These are phyloP conservation scores for Carassius carassius DNA, from an alignment of 2,113 vertebrate species.

Conservation along the genomic window DNA sequence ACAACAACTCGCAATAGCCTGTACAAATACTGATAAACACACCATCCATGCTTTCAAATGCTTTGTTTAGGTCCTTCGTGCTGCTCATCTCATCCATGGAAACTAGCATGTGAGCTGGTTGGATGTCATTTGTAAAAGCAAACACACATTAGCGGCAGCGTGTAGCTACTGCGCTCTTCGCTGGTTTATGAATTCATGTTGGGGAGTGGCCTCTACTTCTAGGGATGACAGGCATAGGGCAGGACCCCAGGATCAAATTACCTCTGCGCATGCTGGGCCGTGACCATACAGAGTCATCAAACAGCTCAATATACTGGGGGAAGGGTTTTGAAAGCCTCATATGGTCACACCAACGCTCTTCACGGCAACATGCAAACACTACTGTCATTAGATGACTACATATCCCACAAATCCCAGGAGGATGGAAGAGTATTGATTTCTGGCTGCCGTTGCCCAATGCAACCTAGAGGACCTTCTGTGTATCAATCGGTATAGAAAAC, in stretches of 20 bases:
- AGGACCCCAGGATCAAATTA: constrained; percentile 50
- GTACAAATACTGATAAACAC: not conserved
- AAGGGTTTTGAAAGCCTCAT: not conserved
- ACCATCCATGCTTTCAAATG: not conserved
- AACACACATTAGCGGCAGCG: not conserved
- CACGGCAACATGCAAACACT: not conserved
- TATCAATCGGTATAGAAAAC: constrained; percentile 9
- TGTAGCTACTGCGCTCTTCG: not conserved
- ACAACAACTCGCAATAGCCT: not conserved
- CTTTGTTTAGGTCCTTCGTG: not conserved
- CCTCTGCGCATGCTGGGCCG: constrained; percentile 13
- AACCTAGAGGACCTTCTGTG: not conserved
- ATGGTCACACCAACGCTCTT: not conserved
- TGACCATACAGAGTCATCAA: constrained; percentile 13
- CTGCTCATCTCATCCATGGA: too few relatives aligned
- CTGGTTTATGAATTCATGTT: constrained; percentile 1
- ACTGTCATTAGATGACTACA: constrained; percentile 2
- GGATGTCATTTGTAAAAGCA: not conserved
- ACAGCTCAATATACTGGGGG: constrained; percentile 20
- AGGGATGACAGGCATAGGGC: constrained; percentile 49
- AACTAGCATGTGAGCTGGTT: not conserved
- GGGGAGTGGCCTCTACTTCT: constrained; percentile 14
- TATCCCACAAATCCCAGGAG: constrained; percentile 36
- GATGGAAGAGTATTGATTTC: not conserved
- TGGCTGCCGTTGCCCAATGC: constrained; percentile 1